Conservation (phyloP, 2,113 vertebrate species). For the Percina caprodes region DNA sequence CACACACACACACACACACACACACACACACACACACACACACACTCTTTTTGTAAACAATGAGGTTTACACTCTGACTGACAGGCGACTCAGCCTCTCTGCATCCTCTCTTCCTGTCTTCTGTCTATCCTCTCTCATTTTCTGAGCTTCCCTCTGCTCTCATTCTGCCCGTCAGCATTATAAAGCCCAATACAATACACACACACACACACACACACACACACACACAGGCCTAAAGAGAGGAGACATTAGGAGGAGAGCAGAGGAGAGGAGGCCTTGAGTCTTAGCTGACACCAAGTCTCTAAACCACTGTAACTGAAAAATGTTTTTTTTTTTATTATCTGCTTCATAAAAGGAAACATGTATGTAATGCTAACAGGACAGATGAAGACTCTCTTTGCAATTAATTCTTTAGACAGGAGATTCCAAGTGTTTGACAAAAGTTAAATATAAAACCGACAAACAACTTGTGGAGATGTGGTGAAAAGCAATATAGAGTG, state of each 20-base stretch:
- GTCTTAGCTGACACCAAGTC: slow-evolving; percentile 62
- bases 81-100: slow-evolving; percentile 54
- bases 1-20: neutral
- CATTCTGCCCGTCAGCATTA: slow-evolving; percentile 82
- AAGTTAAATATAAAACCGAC: slow-evolving; percentile 22
- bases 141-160: slow-evolving; percentile 70
- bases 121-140: slow-evolving; percentile 62
- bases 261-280: slow-evolving; percentile 49
- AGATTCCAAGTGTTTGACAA: slow-evolving; percentile 32
- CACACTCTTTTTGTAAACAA: slow-evolving; percentile 56
- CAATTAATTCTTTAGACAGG: slow-evolving; percentile 12
- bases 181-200: slow-evolving; percentile 60
- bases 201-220: slow-evolving; percentile 12
- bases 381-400: slow-evolving; percentile 28
- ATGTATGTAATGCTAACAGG: slow-evolving; percentile 39
- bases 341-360: slow-evolving; percentile 41
- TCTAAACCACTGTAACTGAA: slow-evolving; percentile 66
- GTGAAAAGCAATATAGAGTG: neutral
- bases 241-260: slow-evolving; percentile 52
- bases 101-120: slow-evolving; percentile 48
- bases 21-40: slow-evolving; percentile 8
- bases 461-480: neutral
- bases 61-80: slow-evolving; percentile 61
- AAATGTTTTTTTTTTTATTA: slow-evolving; percentile 40
- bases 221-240: slow-evolving; percentile 8